A percentile compares a stretch with the other conserved stretches of the same genome.
Conservation (phyloP, 2,797 vertebrate genomes). For the Zenarchopterus dispar region DNA sequence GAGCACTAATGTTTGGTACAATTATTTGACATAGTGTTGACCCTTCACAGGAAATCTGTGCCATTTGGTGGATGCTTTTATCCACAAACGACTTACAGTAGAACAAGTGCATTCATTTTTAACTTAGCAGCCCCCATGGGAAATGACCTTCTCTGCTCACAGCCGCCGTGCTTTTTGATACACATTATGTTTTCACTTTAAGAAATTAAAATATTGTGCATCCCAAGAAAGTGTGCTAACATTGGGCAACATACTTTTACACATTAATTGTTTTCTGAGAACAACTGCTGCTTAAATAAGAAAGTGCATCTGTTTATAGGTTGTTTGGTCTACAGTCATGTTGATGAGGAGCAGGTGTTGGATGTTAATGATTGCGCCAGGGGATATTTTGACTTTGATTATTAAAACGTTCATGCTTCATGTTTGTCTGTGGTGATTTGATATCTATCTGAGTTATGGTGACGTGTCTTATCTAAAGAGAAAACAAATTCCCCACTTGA, state of each 20-base stretch:
- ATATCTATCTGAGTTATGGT: conserved; percentile 17
- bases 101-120: conserved; percentile 52
- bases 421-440: conserved; percentile 33
- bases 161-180: conserved; percentile 41
- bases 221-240: conserved; percentile 16
- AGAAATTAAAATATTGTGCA: conserved; percentile 45
- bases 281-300: conserved; percentile 50
- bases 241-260: conserved; percentile 19
- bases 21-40: conserved; percentile 62
- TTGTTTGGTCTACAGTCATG: conserved; percentile 49
- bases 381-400: conserved; percentile 65
- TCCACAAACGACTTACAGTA: conserved; percentile 35
- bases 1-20: conserved; percentile 57
- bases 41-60: conserved; percentile 61
- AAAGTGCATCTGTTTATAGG: conserved; percentile 52
- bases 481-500: not conserved
- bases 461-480: not conserved
- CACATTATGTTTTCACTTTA: conserved; percentile 53
- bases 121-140: conserved; percentile 32
- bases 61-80: conserved; percentile 53
- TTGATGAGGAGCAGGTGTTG: conserved; percentile 67
- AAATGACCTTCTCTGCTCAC: conserved; percentile 45
- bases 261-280: conserved; percentile 52
- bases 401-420: conserved; percentile 60
- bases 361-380: conserved; percentile 71